Percentiles rank a stretch among this genome's conserved stretches.
These are phyloP conservation scores for Uria lomvia DNA, from an alignment of 2,113 vertebrate genomes.

Conservation along the genomic window DNA sequence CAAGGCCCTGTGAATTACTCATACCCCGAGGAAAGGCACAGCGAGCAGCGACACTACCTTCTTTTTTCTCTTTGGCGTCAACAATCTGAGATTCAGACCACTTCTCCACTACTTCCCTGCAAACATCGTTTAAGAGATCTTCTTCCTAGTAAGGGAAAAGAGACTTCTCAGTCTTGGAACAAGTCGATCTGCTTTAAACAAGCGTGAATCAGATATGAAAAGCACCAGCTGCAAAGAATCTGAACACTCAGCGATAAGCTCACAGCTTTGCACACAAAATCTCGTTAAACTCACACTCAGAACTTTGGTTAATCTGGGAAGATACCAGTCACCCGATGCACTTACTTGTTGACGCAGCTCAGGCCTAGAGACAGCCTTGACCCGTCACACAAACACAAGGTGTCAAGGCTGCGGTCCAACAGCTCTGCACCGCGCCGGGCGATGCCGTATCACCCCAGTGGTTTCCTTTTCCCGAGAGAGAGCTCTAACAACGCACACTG, in stretches of 20 bases:
- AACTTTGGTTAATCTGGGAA: neutral
- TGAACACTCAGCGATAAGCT: neutral
- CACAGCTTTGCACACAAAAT: neutral
- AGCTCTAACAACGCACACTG: neutral
- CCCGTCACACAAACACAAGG: neutral
- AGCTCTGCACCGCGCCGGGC: neutral
- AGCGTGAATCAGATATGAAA: neutral
- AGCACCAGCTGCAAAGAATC: neutral
- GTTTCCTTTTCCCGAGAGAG: rapidly evolving
- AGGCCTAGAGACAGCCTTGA: neutral
- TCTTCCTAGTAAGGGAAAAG: constrained; percentile 81
- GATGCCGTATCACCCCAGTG: rapidly evolving
- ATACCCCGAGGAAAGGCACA: neutral
- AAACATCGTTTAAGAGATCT: constrained; percentile 82
- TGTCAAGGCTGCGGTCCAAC: neutral
- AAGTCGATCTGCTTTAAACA: neutral
- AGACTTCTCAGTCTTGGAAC: neutral
- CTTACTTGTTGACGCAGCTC: neutral
- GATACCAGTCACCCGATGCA: neutral
- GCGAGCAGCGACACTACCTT: constrained; percentile 63
- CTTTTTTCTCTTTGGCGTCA: constrained; percentile 67
- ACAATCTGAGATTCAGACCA: constrained; percentile 81
- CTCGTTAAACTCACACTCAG: rapidly evolving
- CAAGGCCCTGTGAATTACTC: neutral
- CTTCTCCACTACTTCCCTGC: constrained; percentile 86